Evolutionary conservation across 2,888 invertebrate genomes (phyloP).

Genomic region (Nycteola revayana): DNA sequence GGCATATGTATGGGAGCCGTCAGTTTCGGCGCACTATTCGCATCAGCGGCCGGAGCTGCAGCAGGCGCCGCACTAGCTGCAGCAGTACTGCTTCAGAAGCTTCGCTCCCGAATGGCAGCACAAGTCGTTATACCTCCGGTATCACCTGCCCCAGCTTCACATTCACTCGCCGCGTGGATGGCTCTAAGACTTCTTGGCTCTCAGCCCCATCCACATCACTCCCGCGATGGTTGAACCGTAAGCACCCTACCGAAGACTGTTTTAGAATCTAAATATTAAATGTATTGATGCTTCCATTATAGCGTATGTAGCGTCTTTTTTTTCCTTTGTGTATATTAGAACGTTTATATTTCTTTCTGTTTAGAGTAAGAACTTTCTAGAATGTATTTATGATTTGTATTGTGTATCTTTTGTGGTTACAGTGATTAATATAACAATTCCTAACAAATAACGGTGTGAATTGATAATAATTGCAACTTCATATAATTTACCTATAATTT

Average conservation of each 20-base stretch:
- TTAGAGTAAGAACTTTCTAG: slow-evolving; percentile 33
- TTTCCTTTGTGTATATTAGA: slow-evolving; percentile 24
- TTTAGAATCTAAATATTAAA: slow-evolving; percentile 36
- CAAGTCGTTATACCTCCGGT: slow-evolving; percentile 60
- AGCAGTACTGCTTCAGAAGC: slow-evolving; percentile 90
- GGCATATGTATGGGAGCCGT: slow-evolving; percentile 95
- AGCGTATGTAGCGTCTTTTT: slow-evolving; percentile 8
- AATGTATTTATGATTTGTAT: too few species aligned
- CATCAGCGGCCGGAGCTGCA: slow-evolving; percentile 92
- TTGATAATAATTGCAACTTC: too few species aligned
- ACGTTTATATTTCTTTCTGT: slow-evolving; percentile 21
- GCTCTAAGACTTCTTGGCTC: slow-evolving; percentile 84
- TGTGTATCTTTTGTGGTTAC: too few species aligned
- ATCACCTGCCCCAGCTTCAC: slow-evolving; percentile 80
- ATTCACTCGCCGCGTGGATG: slow-evolving; percentile 89
- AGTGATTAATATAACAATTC: too few species aligned
- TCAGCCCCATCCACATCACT: slow-evolving; percentile 57
- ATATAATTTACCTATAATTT: too few species aligned
- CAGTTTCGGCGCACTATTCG: slow-evolving; percentile 93
- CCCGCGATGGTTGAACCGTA: slow-evolving; percentile 55
- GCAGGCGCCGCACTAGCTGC: slow-evolving; percentile 94
- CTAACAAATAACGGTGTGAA: too few species aligned
- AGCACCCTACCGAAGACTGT: slow-evolving; percentile 42
- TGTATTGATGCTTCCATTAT: slow-evolving; percentile 9
- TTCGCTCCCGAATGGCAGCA: slow-evolving; percentile 87